Evolutionary conservation across 1,140 invertebrate species (phyloP), one percentile per base, ranked within the genome.

Genomic region (Aphaenogaster floridana): DNA sequence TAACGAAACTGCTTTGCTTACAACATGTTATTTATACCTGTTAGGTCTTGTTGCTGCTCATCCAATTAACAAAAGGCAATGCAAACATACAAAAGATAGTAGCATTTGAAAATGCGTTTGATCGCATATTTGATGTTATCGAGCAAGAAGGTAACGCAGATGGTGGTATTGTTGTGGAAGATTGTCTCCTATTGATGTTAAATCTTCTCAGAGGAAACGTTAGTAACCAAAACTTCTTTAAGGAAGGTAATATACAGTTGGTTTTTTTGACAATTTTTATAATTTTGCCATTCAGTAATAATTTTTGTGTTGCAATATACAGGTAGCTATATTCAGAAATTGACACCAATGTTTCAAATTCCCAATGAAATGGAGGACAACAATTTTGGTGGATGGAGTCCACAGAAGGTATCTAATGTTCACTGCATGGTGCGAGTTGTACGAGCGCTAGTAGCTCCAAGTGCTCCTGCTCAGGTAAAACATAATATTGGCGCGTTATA

Each of bases 11-110:
- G 2, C 6, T 17, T 61, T 48, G 8, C 11, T 61, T 36, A 39
- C 6, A 59, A 36, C 17, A 48, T 9, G 28, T 59, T 39, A 71
- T 78, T 54, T 34, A 59, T n/a, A 59, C 61, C 68, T 88, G 11
- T 66, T 77, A 97, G 97, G 97, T 98, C 2, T 95, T 99, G 15
- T 95, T 99, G 6, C 95, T 99, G n/a, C 96, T 99, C 0, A 98
- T 98, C 88, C 98, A 99, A 93, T 95, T 99, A 69, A 99, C 99
- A 0, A 99, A 99, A 96, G 97, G 97, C 7, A 99, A 99, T 96
- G 98, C 98, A 0, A 99, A 99, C 94, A 99, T 99, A 91, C 99
- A 99, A 95, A 99, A 99, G 96, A 99, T 99, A 92, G 99, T 99
- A 5, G 99, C 99, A 0, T 99, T 99, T 96, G 99, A 99, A 96